phyloP scores from a whole-genome alignment of 2,888 invertebrate genomes.

The Drosophila mimetica region DNA sequence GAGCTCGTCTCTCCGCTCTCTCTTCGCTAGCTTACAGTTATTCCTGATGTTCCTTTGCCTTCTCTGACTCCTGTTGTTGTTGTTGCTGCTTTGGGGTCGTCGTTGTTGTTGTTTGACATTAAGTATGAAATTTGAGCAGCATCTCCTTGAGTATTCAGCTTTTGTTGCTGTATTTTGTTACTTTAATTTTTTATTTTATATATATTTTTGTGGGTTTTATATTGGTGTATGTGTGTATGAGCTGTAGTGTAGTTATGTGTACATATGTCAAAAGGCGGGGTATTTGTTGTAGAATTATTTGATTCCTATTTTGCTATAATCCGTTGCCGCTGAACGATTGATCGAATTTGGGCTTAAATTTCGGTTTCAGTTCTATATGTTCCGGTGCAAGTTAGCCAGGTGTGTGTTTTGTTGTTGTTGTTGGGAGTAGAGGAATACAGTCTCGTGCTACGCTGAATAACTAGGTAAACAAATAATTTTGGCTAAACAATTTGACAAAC shows the following conservation, averaged over 20 bases:
- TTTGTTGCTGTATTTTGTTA: conserved; percentile 11
- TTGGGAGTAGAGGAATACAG: conserved; percentile 43
- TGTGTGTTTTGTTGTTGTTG: conserved; percentile 2
- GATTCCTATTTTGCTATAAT: conserved; percentile 19
- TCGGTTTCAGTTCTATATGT: not conserved
- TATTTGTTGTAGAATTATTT: conserved; percentile 26
- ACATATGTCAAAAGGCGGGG: conserved; percentile 41
- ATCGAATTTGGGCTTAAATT: conserved; percentile 4
- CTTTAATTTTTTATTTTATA: conserved; percentile 7
- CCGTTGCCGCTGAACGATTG: conserved; percentile 10
- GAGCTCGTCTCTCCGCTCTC: conserved; percentile 2
- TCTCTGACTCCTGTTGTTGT: conserved; percentile 42
- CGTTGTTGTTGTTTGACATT: conserved; percentile 57
- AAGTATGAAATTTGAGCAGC: conserved; percentile 62
- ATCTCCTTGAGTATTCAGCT: conserved; percentile 51
- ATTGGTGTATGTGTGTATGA: conserved; percentile 41
- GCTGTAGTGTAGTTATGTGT: conserved; percentile 26
- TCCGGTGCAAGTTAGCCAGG: conserved; percentile 12
- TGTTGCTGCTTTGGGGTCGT: conserved; percentile 27
- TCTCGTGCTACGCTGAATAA: conserved; percentile 62
- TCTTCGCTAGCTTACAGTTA: conserved; percentile 50
- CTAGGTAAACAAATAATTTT: conserved; percentile 75
- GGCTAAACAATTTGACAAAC: conserved; percentile 77
- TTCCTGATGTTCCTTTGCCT: conserved; percentile 39
- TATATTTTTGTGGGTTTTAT: conserved; percentile 13